phyloP scores from a whole-genome alignment of 2,888 invertebrate genomes.

The Clistopyga incitator region DNA sequence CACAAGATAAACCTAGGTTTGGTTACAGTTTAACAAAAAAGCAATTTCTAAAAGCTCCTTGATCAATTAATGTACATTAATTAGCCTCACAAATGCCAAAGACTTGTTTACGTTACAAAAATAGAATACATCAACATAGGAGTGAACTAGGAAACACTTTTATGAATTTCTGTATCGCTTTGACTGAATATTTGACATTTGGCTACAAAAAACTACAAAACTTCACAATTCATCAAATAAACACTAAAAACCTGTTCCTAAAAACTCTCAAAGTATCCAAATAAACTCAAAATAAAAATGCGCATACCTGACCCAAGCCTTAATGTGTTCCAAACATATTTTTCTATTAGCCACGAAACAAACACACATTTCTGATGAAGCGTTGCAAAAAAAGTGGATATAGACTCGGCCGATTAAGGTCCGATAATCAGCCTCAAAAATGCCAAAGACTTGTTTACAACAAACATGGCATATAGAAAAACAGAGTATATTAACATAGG shows the following conservation, averaged over 20 bases:
- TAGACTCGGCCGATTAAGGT: neutral
- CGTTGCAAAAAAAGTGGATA: neutral
- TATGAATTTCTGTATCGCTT: neutral
- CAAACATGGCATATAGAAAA: too few species aligned
- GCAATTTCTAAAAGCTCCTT: too few species aligned
- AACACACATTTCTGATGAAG: too few species aligned
- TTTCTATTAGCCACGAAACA: slow-evolving; percentile 4
- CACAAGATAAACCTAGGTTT: too few species aligned
- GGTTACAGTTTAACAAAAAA: too few species aligned
- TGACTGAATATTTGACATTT: neutral
- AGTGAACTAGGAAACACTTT: neutral
- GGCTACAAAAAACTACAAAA: neutral
- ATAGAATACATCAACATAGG: too few species aligned
- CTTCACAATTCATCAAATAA: neutral
- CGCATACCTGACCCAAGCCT: neutral
- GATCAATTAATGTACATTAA: too few species aligned
- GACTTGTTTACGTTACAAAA: too few species aligned
- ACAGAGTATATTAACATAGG: slow-evolving; percentile 59
- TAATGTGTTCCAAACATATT: neutral
- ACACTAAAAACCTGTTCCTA: neutral
- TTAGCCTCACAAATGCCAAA: too few species aligned
- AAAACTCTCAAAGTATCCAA: neutral
- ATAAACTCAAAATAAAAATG: neutral
- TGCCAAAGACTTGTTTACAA: neutral
- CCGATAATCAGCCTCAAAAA: neutral